phyloP scores from a whole-genome alignment of 2,113 vertebrate genomes.

The Pontoporia blainvillei region DNA sequence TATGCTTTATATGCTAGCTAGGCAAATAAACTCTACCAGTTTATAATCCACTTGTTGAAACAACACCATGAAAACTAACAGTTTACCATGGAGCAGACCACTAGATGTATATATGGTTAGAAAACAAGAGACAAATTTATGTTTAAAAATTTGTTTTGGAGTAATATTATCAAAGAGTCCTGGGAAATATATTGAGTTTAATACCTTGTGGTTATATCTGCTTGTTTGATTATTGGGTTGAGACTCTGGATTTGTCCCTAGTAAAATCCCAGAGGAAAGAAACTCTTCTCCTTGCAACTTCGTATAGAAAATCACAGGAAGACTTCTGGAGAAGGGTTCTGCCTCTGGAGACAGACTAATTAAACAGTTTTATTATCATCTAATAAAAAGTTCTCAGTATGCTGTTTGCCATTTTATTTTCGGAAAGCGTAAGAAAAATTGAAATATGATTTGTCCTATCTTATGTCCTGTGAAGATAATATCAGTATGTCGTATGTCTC shows the following conservation, averaged over 20 bases:
- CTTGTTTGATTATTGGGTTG: neutral
- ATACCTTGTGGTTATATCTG: neutral
- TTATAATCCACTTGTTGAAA: neutral
- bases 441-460: neutral
- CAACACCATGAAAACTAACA: neutral
- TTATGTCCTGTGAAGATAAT: neutral
- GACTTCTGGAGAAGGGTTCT: neutral
- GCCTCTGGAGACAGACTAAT: constrained; percentile 8
- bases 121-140: neutral
- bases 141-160: neutral
- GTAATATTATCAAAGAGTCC: neutral
- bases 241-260: constrained; percentile 24
- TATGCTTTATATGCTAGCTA: neutral
- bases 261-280: neutral
- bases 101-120: neutral
- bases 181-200: neutral
- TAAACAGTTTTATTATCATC: constrained; percentile 21
- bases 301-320: neutral
- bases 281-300: neutral
- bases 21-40: neutral
- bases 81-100: neutral
- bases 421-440: constrained; percentile 21
- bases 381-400: neutral
- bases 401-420: constrained; percentile 25
- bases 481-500: neutral